Conservation (phyloP, 2,113 vertebrate genomes). For the Phrynosoma blainvillii region DNA sequence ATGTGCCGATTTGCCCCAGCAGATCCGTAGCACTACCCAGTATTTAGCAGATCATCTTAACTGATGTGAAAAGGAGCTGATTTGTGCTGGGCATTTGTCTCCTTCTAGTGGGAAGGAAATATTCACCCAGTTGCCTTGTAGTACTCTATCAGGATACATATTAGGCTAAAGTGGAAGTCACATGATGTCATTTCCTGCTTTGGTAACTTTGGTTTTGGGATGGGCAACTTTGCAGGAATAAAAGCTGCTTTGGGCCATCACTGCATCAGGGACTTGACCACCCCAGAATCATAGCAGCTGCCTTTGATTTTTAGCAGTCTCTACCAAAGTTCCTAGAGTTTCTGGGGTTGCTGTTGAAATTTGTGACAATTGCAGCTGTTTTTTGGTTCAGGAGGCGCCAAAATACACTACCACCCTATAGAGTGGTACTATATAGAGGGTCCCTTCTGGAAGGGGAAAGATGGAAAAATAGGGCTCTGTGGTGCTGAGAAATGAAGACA, state of each 20-base stretch:
- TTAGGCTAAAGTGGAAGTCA: too few relatives aligned
- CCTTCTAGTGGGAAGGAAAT: too few relatives aligned
- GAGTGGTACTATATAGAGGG: not conserved
- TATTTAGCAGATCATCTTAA: too few relatives aligned
- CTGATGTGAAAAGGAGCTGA: too few relatives aligned
- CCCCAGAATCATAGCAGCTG: not conserved
- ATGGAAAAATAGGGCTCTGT: not conserved
- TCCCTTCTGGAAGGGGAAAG: not conserved
- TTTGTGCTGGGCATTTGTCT: not conserved
- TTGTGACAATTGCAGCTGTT: too few relatives aligned
- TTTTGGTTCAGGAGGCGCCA: not conserved
- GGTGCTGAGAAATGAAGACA: not conserved
- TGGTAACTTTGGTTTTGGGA: not conserved
- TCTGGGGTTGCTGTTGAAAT: too few relatives aligned
- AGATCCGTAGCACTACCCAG: too few relatives aligned
- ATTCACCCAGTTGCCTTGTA: too few relatives aligned
- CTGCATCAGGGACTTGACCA: not conserved
- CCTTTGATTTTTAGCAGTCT: too few relatives aligned
- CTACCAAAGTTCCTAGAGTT: not conserved
- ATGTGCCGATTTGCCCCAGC: not conserved
- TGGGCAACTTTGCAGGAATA: not conserved
- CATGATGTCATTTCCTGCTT: too few relatives aligned
- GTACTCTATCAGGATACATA: too few relatives aligned
- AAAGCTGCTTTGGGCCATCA: not conserved
- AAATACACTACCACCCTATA: not conserved